Conservation (phyloP, 1,140 invertebrate genomes). For the Megalonaias nervosa region DNA sequence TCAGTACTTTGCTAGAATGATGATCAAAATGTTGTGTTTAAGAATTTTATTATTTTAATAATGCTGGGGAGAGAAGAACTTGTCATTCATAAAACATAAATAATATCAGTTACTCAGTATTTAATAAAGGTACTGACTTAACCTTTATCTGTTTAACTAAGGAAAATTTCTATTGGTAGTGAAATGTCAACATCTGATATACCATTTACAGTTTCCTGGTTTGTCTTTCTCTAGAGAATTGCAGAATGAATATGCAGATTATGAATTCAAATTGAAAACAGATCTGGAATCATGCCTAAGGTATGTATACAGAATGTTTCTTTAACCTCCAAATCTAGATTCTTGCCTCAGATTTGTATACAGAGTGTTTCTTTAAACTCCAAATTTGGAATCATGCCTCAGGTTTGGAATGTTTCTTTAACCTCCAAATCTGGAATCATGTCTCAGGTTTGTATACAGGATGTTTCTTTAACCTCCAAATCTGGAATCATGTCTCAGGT, state of each 20-base stretch:
- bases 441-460: conserved; percentile 47
- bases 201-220: background rate
- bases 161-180: background rate
- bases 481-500: too few species aligned
- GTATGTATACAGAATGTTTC: conserved; percentile 26
- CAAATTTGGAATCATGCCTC: too few species aligned
- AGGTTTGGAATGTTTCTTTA: too few species aligned
- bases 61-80: background rate
- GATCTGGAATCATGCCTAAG: conserved; percentile 62
- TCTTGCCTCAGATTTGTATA: too few species aligned
- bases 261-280: conserved; percentile 55
- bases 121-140: background rate
- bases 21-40: too few species aligned
- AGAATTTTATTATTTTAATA: background rate
- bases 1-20: too few species aligned
- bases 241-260: conserved; percentile 59
- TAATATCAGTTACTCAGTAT: background rate
- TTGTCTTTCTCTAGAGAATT: conserved; percentile 44
- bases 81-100: background rate
- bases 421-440: conserved; percentile 53
- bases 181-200: background rate
- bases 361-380: too few species aligned
- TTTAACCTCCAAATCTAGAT: too few species aligned
- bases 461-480: too few species aligned
- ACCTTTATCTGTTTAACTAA: background rate